Conservation (phyloP, 2,113 vertebrate genomes). For the Tichodroma muraria region DNA sequence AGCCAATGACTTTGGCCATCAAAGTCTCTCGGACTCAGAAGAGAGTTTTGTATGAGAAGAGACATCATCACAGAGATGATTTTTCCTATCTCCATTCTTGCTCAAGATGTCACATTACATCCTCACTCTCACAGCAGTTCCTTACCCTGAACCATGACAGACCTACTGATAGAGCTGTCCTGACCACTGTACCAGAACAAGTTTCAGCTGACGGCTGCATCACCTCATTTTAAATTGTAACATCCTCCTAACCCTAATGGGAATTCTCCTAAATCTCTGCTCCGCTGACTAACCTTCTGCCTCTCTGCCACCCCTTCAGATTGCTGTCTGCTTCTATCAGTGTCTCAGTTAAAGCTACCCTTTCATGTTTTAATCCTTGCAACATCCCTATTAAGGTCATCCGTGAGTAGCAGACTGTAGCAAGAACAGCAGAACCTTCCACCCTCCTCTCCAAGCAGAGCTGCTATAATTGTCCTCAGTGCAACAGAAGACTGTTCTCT, state of each 20-base stretch:
- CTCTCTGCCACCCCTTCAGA: neutral
- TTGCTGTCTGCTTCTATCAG: neutral
- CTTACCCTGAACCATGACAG: neutral
- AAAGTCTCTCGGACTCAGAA: neutral
- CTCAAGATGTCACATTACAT: neutral
- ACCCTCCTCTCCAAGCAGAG: neutral
- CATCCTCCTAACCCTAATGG: neutral
- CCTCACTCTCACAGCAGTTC: neutral
- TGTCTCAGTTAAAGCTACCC: neutral
- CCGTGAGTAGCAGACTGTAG: neutral
- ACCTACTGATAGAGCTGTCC: neutral
- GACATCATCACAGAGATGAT: neutral
- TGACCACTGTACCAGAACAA: neutral
- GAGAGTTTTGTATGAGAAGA: neutral
- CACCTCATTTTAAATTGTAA: neutral
- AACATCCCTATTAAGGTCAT: neutral
- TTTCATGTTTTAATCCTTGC: neutral
- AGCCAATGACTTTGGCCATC: neutral
- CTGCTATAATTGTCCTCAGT: neutral
- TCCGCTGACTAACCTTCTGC: neutral
- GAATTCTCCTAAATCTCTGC: neutral
- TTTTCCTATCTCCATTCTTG: neutral
- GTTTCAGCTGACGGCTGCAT: neutral
- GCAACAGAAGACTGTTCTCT: neutral
- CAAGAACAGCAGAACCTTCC: neutral